phyloP scores from a whole-genome alignment of 1,140 invertebrate genomes.

The Hylaeus volcanicus region DNA sequence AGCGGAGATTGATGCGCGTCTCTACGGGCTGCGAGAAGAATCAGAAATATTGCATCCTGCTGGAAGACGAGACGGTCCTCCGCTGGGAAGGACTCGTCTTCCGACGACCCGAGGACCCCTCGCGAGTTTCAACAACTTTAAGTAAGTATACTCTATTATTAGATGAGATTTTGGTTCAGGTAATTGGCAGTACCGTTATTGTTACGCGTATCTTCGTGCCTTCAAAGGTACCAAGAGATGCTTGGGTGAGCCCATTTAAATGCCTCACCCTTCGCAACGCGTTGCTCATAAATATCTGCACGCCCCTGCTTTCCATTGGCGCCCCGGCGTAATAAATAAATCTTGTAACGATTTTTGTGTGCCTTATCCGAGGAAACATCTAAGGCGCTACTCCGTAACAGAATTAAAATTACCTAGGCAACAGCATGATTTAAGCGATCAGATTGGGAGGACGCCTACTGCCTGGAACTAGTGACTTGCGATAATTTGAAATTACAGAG shows the following conservation, averaged over 20 bases:
- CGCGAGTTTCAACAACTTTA: neutral
- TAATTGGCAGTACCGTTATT: neutral
- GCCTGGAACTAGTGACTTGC: too few species aligned
- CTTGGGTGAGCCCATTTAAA: conserved; percentile 48
- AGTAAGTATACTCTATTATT: neutral
- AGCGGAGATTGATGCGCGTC: conserved; percentile 54
- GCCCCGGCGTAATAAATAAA: conserved; percentile 40
- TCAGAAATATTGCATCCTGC: conserved; percentile 59
- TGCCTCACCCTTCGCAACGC: conserved; percentile 33
- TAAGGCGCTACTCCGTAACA: conserved; percentile 11
- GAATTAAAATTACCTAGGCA: conserved; percentile 4
- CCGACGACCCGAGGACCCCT: neutral
- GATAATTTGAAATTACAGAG: too few species aligned
- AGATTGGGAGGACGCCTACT: too few species aligned
- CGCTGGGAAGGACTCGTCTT: neutral
- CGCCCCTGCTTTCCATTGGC: conserved; percentile 23
- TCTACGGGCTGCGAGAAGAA: conserved; percentile 56
- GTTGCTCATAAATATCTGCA: conserved; percentile 44
- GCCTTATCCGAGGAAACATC: conserved; percentile 21
- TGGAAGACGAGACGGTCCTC: conserved; percentile 3
- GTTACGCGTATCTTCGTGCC: conserved; percentile 23
- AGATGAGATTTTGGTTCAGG: too few species aligned
- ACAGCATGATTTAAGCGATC: neutral
- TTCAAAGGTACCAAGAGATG: conserved; percentile 19
- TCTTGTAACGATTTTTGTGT: conserved; percentile 38